Evolutionary conservation across 2,797 vertebrate species (phyloP).

Genomic region (Coregonus sp.): DNA sequence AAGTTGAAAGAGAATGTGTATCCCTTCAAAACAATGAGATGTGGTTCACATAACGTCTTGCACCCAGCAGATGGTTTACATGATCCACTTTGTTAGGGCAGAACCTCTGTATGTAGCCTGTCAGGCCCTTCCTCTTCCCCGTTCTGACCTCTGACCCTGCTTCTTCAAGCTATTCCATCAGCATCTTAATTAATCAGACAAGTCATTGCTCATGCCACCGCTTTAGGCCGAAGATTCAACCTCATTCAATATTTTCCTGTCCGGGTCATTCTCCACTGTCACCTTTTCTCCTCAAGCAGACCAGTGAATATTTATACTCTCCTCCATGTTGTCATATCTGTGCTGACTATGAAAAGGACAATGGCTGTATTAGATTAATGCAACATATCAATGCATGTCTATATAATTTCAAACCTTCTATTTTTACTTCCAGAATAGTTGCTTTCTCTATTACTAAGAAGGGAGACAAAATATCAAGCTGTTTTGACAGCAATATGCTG

Average conservation of each 20-base stretch:
- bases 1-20: not conserved
- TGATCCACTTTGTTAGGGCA: slow-evolving; percentile 2
- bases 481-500: not conserved
- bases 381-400: slow-evolving; percentile 19
- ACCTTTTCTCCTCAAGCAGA: slow-evolving; percentile 2
- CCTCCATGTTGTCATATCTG: not conserved
- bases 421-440: slow-evolving; percentile 37
- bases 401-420: slow-evolving; percentile 37
- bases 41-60: not conserved
- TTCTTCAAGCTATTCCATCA: not conserved
- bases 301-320: not conserved
- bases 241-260: not conserved
- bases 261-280: not conserved
- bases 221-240: not conserved
- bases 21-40: not conserved
- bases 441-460: slow-evolving; percentile 14
- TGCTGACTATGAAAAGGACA: not conserved
- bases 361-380: slow-evolving; percentile 13
- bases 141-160: not conserved
- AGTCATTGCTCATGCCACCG: not conserved
- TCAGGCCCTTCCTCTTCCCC: not conserved
- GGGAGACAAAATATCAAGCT: not conserved
- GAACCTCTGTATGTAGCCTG: slow-evolving; percentile 5
- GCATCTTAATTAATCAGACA: not conserved
- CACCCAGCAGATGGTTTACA: not conserved